Percentiles rank a stretch among this genome's conserved stretches.
phyloP scores from a whole-genome alignment of 2,797 vertebrate species.

The Pristis pectinata region DNA sequence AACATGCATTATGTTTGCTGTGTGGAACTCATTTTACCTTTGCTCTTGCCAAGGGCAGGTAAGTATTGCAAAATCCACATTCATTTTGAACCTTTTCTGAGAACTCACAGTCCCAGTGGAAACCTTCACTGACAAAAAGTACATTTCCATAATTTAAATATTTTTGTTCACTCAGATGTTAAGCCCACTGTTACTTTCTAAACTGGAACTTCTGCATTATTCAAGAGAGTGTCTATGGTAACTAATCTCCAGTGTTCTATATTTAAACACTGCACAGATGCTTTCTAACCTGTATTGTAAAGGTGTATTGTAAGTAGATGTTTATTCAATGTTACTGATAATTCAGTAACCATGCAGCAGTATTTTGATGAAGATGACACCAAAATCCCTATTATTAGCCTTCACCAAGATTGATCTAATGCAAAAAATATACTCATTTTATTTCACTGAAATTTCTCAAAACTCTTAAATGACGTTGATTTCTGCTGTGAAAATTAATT shows the following conservation, averaged over 20 bases:
- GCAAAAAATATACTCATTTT: not conserved
- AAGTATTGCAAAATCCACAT: not conserved
- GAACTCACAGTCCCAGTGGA: not conserved
- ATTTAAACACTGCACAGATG: conserved; percentile 5
- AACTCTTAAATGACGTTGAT: not conserved
- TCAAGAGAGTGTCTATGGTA: conserved; percentile 21
- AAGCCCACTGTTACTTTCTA: not conserved
- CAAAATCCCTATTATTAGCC: not conserved
- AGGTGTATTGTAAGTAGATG: not conserved
- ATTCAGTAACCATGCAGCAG: not conserved
- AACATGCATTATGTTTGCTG: not conserved
- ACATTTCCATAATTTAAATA: conserved; percentile 12
- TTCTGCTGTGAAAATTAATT: not conserved
- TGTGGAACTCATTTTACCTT: not conserved
- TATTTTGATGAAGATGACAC: not conserved
- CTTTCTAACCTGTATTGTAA: not conserved
- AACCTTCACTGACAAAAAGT: not conserved
- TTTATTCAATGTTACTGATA: conserved; percentile 15
- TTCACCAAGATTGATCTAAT: no score
- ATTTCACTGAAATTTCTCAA: not conserved
- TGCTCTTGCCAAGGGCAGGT: not conserved
- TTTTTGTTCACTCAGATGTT: not conserved
- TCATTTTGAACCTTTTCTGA: not conserved
- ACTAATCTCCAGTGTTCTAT: conserved; percentile 10
- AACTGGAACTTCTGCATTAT: conserved; percentile 19